Base-by-base conservation (phyloP, 2,113 vertebrate species). In the Ramphastos sulfuratus region DNA sequence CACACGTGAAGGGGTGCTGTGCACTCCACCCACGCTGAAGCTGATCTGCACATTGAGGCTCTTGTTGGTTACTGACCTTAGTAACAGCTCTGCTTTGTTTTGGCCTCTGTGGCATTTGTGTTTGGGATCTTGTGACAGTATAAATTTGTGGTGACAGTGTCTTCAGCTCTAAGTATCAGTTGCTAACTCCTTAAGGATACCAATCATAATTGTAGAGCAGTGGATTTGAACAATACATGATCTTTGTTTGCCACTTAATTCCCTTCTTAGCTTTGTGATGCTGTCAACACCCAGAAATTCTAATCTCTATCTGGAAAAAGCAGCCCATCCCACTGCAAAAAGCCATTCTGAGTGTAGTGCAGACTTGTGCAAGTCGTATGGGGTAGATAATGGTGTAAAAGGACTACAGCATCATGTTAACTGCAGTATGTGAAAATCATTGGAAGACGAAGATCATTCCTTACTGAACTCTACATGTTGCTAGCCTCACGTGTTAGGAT, bases 1-100 rank as follows among this genome's bases (percentile, higher is more conserved):
- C 54, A 11, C 17, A 15, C 19, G 2, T 2, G 15, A 37, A 52
- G 9, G 13, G 31, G 27, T 85, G 75, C 33, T 9, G 0, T 13
- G 3, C 16, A 2, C 21, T 77, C 35, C 42, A 21, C 69, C 64
- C 55, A 10, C 6, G 0, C 42, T 1, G 8, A 21, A 56, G 7
- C 52, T 31, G 52, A 3, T 48, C 17, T 31, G 60, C 2, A 6
- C 14, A 0, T 54, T 42, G 39, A 0, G 0, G 27, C 52, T 50
- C 31, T 42, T 42, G 6, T 56, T 84, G 58, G 58, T 70, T 60
- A 19, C 52, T 55, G 72, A n/a, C 79, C 44, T 59, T 35, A 15
- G 20, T 19, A 71, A 86, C 73, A 77, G 4, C 21, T 9, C n/a
- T 0, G 30, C 69, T 90, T 86, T 94, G 89, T 58, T 90, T 82